These are phyloP conservation scores for Oenanthe oenanthe DNA, from an alignment of 2,113 vertebrate species.

Conservation along the genomic window DNA sequence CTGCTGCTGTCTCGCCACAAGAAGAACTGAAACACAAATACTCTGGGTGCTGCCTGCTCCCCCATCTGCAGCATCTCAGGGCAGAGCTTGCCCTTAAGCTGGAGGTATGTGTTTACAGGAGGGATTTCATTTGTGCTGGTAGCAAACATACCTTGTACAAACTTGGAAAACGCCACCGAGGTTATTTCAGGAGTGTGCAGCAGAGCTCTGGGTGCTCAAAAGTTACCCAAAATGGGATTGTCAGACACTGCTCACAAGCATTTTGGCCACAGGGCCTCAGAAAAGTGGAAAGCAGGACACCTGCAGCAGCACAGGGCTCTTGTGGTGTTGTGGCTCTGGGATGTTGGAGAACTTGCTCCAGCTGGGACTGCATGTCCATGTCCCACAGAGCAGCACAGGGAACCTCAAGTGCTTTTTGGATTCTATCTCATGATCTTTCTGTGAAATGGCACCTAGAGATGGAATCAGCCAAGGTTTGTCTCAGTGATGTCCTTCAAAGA, in stretches of 20 bases:
- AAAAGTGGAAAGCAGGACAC: not conserved
- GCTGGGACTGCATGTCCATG: fast-evolving
- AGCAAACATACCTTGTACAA: constrained; percentile 10
- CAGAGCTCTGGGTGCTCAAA: not conserved
- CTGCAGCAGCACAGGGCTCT: not conserved
- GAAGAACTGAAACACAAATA: not conserved
- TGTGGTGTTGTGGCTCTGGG: not conserved
- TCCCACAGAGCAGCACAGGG: not conserved
- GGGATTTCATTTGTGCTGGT: not conserved
- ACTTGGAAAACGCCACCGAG: not conserved
- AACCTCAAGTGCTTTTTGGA: not conserved
- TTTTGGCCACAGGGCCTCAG: not conserved
- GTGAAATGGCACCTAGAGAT: not conserved
- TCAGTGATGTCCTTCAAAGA: not conserved
- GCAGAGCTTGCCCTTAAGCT: not conserved
- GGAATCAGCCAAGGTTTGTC: not conserved
- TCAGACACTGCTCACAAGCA: not conserved
- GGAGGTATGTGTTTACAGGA: constrained; percentile 23
- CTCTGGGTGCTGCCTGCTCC: not conserved
- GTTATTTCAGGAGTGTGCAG: not conserved
- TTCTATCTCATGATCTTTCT: not conserved
- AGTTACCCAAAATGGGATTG: constrained; percentile 40
- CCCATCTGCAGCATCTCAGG: not conserved
- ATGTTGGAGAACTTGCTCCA: not conserved
- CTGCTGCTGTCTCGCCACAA: not conserved